Evolutionary conservation across 2,888 invertebrate genomes (phyloP), one percentile per base, ranked within the genome.

Genomic region (Endomychus coccineus): DNA sequence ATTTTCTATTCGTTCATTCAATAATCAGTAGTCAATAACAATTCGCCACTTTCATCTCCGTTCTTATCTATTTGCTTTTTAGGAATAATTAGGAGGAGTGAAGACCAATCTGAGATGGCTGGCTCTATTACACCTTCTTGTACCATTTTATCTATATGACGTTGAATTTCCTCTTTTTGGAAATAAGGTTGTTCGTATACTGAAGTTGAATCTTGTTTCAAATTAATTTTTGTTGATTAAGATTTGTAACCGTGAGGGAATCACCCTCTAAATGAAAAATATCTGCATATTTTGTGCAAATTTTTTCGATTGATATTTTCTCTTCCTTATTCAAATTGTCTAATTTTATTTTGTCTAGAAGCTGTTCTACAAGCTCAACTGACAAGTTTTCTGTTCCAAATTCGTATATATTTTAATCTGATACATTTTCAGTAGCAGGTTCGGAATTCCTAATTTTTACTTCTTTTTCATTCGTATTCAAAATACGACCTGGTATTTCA

Each of bases 81-180:
- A 48, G 4, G 39, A 6, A 43, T 31, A 30, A 49, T 23, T 10
- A 48, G 36, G 15, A 51, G 16, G n/a, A 47, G 47, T 13, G 48
- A 11, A 4, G 44, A 43, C 40, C 45, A 49, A 16, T 37, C 34
- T n/a, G 45, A 48, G 16, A 29, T 34, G n/a, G 44, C 39, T 34
- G 45, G 40, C 29, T 49, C 45, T 9, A 51, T 50, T 23, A 51
- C 44, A 7, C 38, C 43, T 3, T 51, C 37, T 15, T 34, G 12
- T 21, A 47, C 28, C 47, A 52, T 48, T 40, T 44, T 40, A 7
- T 43, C 34, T 14, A 50, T 27, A 29, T 51, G 47, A 23, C 33
- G 34, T 25, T 51, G 34, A 12, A 51, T 28, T 40, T 51, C 44
- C 2, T 6, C 13, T 40, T 49, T 51, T 42, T 51, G 48, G 14